A percentile compares a stretch with the other conserved stretches of the same genome.
These are phyloP conservation scores for Leptatherina wallacei DNA, from an alignment of 2,797 vertebrate genomes.

Conservation along the genomic window DNA sequence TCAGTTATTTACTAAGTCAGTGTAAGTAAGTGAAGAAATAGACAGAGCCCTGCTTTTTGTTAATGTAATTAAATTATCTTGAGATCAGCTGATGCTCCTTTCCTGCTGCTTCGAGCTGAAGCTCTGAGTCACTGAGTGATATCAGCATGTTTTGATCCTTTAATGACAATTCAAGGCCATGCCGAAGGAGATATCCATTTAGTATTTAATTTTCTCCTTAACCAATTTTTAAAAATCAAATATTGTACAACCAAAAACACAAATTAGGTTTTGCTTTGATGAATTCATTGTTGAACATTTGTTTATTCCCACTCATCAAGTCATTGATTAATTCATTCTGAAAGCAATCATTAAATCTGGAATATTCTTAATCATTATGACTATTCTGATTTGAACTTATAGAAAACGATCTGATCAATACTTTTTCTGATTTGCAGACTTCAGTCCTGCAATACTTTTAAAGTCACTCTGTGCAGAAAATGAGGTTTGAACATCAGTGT, in stretches of 20 bases:
- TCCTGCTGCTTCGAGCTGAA: not conserved
- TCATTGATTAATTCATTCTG: not conserved
- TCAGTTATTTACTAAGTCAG: not conserved
- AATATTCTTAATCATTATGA: too few species aligned
- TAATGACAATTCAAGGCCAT: not conserved
- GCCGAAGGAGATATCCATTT: not conserved
- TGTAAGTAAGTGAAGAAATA: not conserved
- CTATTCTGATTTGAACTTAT: not conserved
- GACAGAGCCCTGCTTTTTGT: not conserved
- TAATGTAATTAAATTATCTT: not conserved
- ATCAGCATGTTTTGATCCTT: not conserved
- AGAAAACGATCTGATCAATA: not conserved
- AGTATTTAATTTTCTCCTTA: not conserved
- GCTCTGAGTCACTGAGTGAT: conserved; percentile 14
- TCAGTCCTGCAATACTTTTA: not conserved
- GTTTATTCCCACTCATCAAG: not conserved
- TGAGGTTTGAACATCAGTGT: not conserved
- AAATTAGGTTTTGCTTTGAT: not conserved
- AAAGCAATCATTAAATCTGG: not conserved
- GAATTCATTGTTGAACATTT: not conserved
- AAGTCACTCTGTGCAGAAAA: not conserved
- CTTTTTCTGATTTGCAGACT: not conserved
- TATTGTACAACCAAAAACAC: not conserved
- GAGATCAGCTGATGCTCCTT: conserved; percentile 10
- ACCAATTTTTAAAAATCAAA: not conserved